Conservation (phyloP, 2,113 vertebrate species). For the Alethe castanea region DNA sequence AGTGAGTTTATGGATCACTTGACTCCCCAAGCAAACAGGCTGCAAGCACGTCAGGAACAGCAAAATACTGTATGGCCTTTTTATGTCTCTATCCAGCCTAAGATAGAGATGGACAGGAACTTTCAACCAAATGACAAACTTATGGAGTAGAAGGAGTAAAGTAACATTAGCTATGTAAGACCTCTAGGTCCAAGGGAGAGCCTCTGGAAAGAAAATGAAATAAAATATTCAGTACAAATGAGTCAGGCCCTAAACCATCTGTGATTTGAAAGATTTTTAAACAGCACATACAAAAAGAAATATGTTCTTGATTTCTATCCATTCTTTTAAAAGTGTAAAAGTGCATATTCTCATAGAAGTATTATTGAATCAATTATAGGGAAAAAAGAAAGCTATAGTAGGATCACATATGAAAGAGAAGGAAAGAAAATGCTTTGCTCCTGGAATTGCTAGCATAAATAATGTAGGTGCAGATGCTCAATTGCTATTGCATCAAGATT, state of each 20-base stretch:
- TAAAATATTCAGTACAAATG: background rate
- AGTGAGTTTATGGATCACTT: background rate
- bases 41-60: background rate
- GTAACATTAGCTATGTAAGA: background rate
- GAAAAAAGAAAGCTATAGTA: background rate
- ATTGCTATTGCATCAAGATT: background rate
- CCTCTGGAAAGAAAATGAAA: background rate
- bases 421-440: background rate
- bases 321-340: background rate
- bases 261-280: background rate
- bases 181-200: background rate
- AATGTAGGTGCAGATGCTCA: background rate
- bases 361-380: background rate
- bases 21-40: background rate
- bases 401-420: background rate
- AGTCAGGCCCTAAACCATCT: background rate
- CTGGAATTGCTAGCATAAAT: background rate
- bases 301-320: background rate
- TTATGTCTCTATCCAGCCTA: background rate
- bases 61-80: background rate
- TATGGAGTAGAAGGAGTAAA: background rate
- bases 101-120: background rate
- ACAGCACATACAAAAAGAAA: background rate
- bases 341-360: background rate
- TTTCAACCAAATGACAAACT: background rate